Conservation (phyloP, 1,140 invertebrate species). For the Cydia splendana region DNA sequence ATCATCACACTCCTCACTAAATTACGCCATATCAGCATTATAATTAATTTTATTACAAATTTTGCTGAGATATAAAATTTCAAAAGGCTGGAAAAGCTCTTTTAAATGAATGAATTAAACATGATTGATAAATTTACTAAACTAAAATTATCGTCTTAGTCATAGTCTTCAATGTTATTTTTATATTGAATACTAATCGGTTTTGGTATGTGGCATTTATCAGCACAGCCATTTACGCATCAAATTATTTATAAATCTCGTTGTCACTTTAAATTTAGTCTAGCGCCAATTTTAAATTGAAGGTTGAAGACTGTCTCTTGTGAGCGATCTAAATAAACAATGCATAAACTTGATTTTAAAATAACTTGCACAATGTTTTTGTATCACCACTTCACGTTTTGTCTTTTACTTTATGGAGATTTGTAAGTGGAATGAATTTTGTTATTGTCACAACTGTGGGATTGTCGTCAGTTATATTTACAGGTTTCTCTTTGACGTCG, state of each 20-base stretch:
- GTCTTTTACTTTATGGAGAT: slow-evolving; percentile 58
- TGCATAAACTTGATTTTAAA: slow-evolving; percentile 66
- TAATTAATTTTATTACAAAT: not conserved
- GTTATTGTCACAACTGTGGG: slow-evolving; percentile 61
- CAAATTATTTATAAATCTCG: slow-evolving; percentile 30
- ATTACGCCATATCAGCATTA: not conserved
- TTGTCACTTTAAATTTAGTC: slow-evolving; percentile 34
- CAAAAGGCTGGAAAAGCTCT: slow-evolving; percentile 54
- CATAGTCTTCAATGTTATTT: slow-evolving; percentile 43
- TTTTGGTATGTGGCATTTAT: not conserved
- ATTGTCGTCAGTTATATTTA: slow-evolving; percentile 64
- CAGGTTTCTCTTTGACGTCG: slow-evolving; percentile 69
- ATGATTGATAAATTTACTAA: slow-evolving; percentile 55
- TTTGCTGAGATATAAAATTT: slow-evolving; percentile 38
- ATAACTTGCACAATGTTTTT: slow-evolving; percentile 72
- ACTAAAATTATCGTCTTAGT: slow-evolving; percentile 63
- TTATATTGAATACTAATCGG: not conserved
- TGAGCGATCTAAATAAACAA: slow-evolving; percentile 63
- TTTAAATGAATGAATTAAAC: slow-evolving; percentile 67
- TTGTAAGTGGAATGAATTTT: slow-evolving; percentile 76
- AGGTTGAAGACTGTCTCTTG: slow-evolving; percentile 49
- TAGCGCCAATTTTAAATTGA: slow-evolving; percentile 32
- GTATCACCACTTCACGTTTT: slow-evolving; percentile 72
- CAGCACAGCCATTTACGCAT: slow-evolving; percentile 5
- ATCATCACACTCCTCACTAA: not conserved